phyloP scores from a whole-genome alignment of 2,113 vertebrate species.

The Archocentrus centrarchus region DNA sequence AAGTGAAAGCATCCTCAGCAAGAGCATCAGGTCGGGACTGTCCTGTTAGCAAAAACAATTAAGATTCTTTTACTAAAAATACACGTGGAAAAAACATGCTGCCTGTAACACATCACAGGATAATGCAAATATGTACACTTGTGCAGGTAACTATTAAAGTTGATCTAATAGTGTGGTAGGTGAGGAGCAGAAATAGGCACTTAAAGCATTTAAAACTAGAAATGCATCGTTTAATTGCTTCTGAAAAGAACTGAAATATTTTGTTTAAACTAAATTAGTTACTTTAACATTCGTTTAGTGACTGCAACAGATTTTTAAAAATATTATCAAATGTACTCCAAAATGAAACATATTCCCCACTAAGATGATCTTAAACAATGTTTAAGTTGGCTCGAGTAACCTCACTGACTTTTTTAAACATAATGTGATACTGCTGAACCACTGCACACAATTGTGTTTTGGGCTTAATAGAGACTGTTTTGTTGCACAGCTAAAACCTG shows the following conservation, averaged over 20 bases:
- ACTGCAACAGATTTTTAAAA: neutral
- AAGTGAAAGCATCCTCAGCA: slow-evolving; percentile 93
- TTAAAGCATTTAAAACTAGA: neutral
- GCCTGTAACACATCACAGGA: neutral
- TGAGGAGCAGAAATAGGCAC: no score
- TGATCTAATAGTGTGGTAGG: no score
- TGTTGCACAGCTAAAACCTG: neutral
- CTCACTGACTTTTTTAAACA: neutral
- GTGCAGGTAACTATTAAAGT: neutral
- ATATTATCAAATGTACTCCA: fast-evolving
- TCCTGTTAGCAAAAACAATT: slow-evolving; percentile 81
- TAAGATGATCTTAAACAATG: no score
- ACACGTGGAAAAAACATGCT: neutral
- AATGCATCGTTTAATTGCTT: neutral
- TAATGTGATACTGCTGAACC: neutral
- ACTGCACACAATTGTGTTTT: neutral
- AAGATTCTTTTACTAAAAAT: neutral
- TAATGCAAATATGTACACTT: fast-evolving
- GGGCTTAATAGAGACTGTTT: fast-evolving
- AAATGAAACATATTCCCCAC: no score
- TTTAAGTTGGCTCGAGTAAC: neutral
- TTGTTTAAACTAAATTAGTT: neutral
- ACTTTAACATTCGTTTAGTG: neutral
- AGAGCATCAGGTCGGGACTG: slow-evolving; percentile 91
- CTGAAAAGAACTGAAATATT: neutral